Evolutionary conservation across 2,888 invertebrate genomes (phyloP), one percentile per base, ranked within the genome.

Genomic region (Venusia cambrica): DNA sequence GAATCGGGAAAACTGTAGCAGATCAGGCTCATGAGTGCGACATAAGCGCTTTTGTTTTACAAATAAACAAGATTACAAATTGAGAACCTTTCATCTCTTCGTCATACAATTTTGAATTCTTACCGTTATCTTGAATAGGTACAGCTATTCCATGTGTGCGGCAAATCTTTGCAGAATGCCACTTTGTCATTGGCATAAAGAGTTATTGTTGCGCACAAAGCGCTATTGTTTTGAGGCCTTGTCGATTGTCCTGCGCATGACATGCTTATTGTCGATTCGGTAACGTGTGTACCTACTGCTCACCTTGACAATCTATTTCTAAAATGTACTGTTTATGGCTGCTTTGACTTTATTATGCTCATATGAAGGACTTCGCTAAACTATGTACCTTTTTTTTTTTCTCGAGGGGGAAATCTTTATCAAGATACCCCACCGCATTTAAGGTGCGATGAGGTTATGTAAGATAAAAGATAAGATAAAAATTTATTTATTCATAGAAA

Each of bases 91-190:
- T 27, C n/a, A 12, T 2, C 11, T 30, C 25, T 10, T 10, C 8
- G 1, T 39, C 21, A 30, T 21, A 21, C 12, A 11, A 29, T 30
- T 34, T 28, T 13, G 33, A 33, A 31, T 35, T 31, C 24, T 36
- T 29, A 20, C 22, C 18, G 19, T 35, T 35, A 40, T 40, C 31
- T 30, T 27, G 40, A 40, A 38, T 29, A 34, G 22, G 28, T 33
- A 38, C 31, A 27, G 37, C 38, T 31, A 34, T 42, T 39, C 49
- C 49, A 44, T 49, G 49, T 73, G 70, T 73, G 71, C 61, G 72
- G 77, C 64, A 79, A 79, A 81, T 80, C 80, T 74, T 73, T 71
- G 76, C 77, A 65, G 64, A 73, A 74, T 68, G 60, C 62, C 65
- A 73, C 72, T 73, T 74, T 76, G 77, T 77, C 70, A 68, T 62